phyloP scores from a whole-genome alignment of 2,797 vertebrate species.

The Characodon lateralis region DNA sequence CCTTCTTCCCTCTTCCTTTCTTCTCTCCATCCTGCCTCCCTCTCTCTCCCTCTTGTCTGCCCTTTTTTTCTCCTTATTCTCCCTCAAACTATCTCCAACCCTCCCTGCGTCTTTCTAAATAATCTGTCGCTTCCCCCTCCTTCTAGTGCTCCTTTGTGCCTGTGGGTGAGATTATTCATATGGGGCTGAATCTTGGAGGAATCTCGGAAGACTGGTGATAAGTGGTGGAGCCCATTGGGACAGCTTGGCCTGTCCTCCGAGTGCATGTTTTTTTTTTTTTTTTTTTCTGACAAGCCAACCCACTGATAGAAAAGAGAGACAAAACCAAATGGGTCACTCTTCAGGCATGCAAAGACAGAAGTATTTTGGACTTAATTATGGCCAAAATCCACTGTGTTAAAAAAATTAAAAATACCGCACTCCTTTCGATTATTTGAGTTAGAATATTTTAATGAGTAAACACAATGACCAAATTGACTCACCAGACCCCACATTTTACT shows the following conservation, averaged over 20 bases:
- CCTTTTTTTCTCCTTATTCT: constrained; percentile 27
- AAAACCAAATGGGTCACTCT: constrained; percentile 71
- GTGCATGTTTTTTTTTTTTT: constrained; percentile 80
- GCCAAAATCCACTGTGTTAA: constrained; percentile 32
- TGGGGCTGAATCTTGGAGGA: constrained; percentile 89
- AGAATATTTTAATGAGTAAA: background rate
- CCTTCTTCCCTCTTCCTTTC: constrained; percentile 29
- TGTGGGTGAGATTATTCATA: constrained; percentile 97
- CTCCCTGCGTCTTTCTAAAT: constrained; percentile 85
- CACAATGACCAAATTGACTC: background rate
- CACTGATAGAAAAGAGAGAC: constrained; percentile 36
- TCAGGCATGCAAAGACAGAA: constrained; percentile 36
- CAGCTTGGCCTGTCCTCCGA: constrained; percentile 89
- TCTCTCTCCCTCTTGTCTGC: constrained; percentile 34
- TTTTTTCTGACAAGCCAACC: constrained; percentile 37
- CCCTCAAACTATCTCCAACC: constrained; percentile 58
- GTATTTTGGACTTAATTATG: constrained; percentile 46
- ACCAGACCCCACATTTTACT: background rate
- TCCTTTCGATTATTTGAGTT: background rate
- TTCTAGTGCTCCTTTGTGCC: constrained; percentile 77
- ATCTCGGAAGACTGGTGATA: constrained; percentile 95
- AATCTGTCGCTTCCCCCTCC: constrained; percentile 84
- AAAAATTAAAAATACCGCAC: background rate
- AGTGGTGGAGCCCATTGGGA: constrained; percentile 94
- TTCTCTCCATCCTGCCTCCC: constrained; percentile 76